phyloP scores from a whole-genome alignment of 1,140 invertebrate genomes.

The Aricia agestis region DNA sequence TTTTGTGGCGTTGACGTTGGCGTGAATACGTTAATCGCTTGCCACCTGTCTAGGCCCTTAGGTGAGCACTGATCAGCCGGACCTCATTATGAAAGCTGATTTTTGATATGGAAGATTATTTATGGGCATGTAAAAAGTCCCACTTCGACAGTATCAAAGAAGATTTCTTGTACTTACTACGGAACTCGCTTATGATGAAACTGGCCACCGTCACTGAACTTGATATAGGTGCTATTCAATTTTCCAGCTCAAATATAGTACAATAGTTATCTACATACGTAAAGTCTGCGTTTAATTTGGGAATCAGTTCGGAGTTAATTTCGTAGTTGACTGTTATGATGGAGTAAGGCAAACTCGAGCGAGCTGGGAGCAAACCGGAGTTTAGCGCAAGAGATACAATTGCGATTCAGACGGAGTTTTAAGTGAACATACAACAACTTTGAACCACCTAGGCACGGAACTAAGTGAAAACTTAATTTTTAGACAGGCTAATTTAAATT shows the following conservation, averaged over 20 bases:
- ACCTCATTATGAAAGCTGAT: too few relatives aligned
- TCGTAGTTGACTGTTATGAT: slow-evolving; percentile 9
- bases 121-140: too few relatives aligned
- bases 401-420: background rate
- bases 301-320: slow-evolving; percentile 11
- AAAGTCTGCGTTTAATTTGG: background rate
- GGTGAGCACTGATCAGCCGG: too few relatives aligned
- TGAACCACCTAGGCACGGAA: background rate
- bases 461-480: background rate
- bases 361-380: background rate
- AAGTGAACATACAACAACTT: slow-evolving; percentile 1
- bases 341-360: background rate
- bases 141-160: too few relatives aligned
- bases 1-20: too few relatives aligned
- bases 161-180: too few relatives aligned
- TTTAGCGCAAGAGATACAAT: slow-evolving; percentile 5
- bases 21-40: too few relatives aligned
- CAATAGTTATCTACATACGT: background rate
- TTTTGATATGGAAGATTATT: too few relatives aligned
- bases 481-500: background rate
- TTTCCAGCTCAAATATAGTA: background rate
- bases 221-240: background rate
- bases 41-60: too few relatives aligned
- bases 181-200: too few relatives aligned
- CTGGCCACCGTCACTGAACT: too few relatives aligned